Evolutionary conservation across 2,888 invertebrate species (phyloP).

Genomic region (Drosophila nr. fundita): DNA sequence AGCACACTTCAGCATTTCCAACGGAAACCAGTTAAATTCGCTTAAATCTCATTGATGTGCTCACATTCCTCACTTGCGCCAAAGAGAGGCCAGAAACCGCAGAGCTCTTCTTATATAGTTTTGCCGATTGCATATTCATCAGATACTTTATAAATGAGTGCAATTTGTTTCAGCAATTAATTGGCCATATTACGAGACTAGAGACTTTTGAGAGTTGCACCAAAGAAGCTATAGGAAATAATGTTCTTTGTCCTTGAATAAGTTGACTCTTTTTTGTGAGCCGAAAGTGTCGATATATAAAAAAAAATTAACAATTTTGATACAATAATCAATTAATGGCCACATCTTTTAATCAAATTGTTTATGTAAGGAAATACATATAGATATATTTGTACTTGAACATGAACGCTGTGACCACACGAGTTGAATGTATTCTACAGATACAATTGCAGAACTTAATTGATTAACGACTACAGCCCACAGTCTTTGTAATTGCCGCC

Average conservation of each 20-base stretch:
- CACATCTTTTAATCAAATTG: constrained; percentile 61
- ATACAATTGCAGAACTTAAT: constrained; percentile 59
- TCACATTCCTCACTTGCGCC: constrained; percentile 37
- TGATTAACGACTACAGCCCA: constrained; percentile 66
- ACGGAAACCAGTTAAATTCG: constrained; percentile 83
- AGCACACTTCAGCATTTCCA: constrained; percentile 76
- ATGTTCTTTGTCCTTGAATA: constrained; percentile 6
- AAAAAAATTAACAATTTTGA: constrained; percentile 29
- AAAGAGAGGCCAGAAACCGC: constrained; percentile 44
- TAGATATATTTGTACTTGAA: constrained; percentile 55
- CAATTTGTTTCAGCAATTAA: neutral
- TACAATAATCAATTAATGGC: constrained; percentile 34
- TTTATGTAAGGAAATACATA: constrained; percentile 66
- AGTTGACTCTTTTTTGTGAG: constrained; percentile 1
- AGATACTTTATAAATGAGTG: constrained; percentile 3
- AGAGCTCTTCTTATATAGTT: constrained; percentile 38
- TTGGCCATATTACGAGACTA: neutral
- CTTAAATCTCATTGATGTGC: constrained; percentile 64
- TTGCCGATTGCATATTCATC: constrained; percentile 25
- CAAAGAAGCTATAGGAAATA: neutral
- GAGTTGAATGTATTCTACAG: constrained; percentile 30
- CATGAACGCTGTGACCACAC: constrained; percentile 32
- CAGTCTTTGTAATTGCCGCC: constrained; percentile 64
- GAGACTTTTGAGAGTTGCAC: neutral
- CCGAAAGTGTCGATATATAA: neutral